phyloP scores from a whole-genome alignment of 2,113 vertebrate genomes.

The Trinectes maculatus region DNA sequence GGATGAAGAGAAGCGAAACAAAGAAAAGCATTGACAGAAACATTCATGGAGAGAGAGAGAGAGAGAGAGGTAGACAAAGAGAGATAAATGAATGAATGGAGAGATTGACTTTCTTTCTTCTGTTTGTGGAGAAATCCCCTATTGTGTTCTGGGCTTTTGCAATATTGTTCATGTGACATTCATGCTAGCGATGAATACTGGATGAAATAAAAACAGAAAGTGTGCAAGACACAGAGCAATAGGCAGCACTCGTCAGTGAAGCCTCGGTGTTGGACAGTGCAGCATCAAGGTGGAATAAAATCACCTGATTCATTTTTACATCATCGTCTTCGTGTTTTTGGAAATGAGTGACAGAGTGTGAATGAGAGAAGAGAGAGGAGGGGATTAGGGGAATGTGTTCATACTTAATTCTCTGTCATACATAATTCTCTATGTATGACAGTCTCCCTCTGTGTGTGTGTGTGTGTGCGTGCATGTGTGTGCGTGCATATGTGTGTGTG shows the following conservation, averaged over 20 bases:
- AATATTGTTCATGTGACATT: conserved; percentile 34
- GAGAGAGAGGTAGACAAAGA: conserved; percentile 8
- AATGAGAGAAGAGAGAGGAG: background rate
- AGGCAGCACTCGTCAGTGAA: conserved; percentile 18
- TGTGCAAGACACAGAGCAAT: conserved; percentile 3
- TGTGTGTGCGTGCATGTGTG: background rate
- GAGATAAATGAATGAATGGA: conserved; percentile 16
- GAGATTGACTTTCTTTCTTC: conserved; percentile 35
- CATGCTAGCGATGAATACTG: conserved; percentile 32
- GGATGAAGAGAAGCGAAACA: conserved; percentile 2
- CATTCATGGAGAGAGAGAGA: background rate
- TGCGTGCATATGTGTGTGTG: background rate
- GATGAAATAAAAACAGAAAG: conserved; percentile 36
- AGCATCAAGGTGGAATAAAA: conserved; percentile 54
- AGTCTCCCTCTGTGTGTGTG: background rate
- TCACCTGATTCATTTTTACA: conserved; percentile 50
- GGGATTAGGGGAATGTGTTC: conserved; percentile 6
- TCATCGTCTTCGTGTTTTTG: conserved; percentile 27
- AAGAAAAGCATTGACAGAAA: conserved; percentile 5
- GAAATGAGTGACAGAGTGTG: conserved; percentile 1
- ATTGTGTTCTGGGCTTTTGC: conserved; percentile 33
- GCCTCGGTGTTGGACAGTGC: conserved; percentile 21
- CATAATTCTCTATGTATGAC: background rate
- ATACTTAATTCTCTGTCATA: too few relatives aligned
- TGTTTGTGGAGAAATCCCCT: conserved; percentile 32